Percentiles rank a stretch among this genome's conserved stretches.
Evolutionary conservation across 2,888 invertebrate genomes (phyloP).

Genomic region (Steinernema carpocapsae): DNA sequence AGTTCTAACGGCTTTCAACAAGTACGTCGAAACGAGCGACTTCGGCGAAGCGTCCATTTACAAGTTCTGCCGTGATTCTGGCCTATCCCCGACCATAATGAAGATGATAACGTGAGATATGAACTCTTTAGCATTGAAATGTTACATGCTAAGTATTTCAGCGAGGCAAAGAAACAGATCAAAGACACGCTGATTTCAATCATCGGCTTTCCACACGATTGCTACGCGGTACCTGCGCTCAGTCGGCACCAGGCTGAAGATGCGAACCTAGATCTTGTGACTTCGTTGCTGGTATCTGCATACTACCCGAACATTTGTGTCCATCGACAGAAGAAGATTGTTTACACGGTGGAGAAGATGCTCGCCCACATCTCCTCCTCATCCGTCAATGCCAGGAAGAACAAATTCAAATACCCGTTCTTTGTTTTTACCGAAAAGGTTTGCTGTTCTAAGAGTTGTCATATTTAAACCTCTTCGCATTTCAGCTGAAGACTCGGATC

Average conservation of each 20-base stretch:
- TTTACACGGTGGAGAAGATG: slow-evolving; percentile 91
- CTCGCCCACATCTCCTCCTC: slow-evolving; percentile 93
- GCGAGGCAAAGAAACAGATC: slow-evolving; percentile 73
- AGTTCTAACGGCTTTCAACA: slow-evolving; percentile 87
- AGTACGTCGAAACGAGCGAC: slow-evolving; percentile 73
- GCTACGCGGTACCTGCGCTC: slow-evolving; percentile 74
- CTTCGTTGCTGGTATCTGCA: slow-evolving; percentile 72
- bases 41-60: slow-evolving; percentile 77
- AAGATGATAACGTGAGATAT: slow-evolving; percentile 84
- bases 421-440: slow-evolving; percentile 97
- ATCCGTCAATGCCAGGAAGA: slow-evolving; percentile 81
- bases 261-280: slow-evolving; percentile 79
- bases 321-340: slow-evolving; percentile 74
- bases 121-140: neutral
- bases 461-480: slow-evolving; percentile 11
- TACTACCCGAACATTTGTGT: slow-evolving; percentile 96
- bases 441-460: neutral
- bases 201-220: slow-evolving; percentile 87
- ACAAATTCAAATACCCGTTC: slow-evolving; percentile 85
- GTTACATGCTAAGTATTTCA: slow-evolving; percentile 6
- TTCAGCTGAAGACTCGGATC: slow-evolving; percentile 83
- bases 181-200: slow-evolving; percentile 76
- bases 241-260: slow-evolving; percentile 81
- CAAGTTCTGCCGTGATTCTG: slow-evolving; percentile 86
- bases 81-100: slow-evolving; percentile 83